Percentiles rank a stretch among this genome's conserved stretches.
Evolutionary conservation across 2,113 vertebrate species (phyloP).

Genomic region (Narcine bancroftii): DNA sequence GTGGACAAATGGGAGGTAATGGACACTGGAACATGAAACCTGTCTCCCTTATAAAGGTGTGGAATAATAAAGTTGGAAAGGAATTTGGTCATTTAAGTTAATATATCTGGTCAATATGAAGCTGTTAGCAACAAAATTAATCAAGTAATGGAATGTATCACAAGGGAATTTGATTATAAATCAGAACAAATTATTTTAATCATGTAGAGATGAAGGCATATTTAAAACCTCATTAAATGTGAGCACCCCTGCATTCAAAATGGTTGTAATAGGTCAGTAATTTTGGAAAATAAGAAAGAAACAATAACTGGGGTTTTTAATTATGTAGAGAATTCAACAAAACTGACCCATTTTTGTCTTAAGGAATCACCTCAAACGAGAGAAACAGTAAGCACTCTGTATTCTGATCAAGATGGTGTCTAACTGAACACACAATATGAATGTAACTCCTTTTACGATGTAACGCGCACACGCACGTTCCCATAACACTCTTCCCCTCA

Average conservation of each 20-base stretch:
- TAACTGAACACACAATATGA: too few relatives aligned
- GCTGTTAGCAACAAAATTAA: neutral
- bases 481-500: too few relatives aligned
- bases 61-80: neutral
- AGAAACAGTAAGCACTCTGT: too few relatives aligned
- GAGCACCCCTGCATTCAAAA: neutral
- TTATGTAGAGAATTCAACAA: neutral
- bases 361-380: too few relatives aligned
- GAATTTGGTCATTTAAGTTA: neutral
- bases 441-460: too few relatives aligned
- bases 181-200: constrained; percentile 28
- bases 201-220: neutral
- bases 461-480: too few relatives aligned
- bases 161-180: neutral
- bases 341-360: neutral
- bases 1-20: neutral
- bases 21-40: constrained; percentile 11
- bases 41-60: neutral
- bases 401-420: too few relatives aligned
- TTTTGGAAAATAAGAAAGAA: neutral
- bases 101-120: constrained; percentile 27
- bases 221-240: neutral
- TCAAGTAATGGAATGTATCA: constrained; percentile 7
- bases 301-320: neutral
- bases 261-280: neutral